These are phyloP conservation scores for Mnemiopsis leidyi DNA, from an alignment of 37 sponge, comb jelly and placozoan genomes.

Conservation along the genomic window DNA sequence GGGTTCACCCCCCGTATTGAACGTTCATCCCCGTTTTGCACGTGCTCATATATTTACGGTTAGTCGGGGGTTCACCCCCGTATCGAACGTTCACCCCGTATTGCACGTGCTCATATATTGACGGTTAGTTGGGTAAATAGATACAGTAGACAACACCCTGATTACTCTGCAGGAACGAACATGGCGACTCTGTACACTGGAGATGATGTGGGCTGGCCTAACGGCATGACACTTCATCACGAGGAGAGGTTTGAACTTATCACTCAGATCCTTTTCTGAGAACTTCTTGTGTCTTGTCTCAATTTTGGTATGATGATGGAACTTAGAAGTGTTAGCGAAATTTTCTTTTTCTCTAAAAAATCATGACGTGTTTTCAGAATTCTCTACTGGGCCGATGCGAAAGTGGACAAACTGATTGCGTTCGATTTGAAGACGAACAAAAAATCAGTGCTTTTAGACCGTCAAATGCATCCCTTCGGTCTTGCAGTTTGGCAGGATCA, in stretches of 20 bases:
- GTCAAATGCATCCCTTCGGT: slow-evolving; percentile 11
- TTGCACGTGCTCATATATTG: too few relatives aligned
- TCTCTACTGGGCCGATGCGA: slow-evolving; percentile 61
- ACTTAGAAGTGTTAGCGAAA: background rate
- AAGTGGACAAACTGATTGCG: background rate
- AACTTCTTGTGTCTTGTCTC: too few relatives aligned
- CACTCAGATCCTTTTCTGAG: too few relatives aligned
- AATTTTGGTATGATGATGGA: background rate
- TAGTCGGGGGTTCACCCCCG: too few relatives aligned
- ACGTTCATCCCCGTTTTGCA: too few relatives aligned
- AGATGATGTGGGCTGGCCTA: slow-evolving; percentile 56
- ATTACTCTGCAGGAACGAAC: background rate
- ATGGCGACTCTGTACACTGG: background rate
- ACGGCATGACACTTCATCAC: slow-evolving; percentile 50
- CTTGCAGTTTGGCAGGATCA: slow-evolving; percentile 51
- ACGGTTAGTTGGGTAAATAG: too few relatives aligned
- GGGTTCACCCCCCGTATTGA: background rate
- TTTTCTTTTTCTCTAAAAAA: background rate
- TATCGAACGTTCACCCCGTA: too few relatives aligned
- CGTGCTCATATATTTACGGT: too few relatives aligned
- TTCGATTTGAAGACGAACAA: background rate
- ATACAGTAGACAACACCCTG: too few relatives aligned
- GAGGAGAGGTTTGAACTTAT: slow-evolving; percentile 28
- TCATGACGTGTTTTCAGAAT: too few relatives aligned
- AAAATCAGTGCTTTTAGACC: background rate